Evolutionary conservation across 1,140 invertebrate species (phyloP).

Genomic region (Apis laboriosa): DNA sequence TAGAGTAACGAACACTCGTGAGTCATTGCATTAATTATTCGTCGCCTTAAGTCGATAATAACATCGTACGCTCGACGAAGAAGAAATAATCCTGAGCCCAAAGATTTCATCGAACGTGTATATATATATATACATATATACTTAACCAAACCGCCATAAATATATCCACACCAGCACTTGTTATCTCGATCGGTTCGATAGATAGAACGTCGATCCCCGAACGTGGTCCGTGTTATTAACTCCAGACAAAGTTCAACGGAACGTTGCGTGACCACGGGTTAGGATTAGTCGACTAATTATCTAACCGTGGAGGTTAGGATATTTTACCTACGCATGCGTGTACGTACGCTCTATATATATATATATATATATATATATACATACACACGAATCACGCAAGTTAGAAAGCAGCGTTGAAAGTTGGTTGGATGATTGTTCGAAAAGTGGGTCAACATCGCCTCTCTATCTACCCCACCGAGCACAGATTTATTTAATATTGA

Average conservation of each 20-base stretch:
- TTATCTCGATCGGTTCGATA: slow-evolving; percentile 31
- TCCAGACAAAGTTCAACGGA: slow-evolving; percentile 38
- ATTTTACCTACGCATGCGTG: slow-evolving; percentile 6
- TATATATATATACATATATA: too few species aligned
- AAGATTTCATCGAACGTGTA: background rate
- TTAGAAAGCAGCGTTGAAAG: slow-evolving; percentile 55
- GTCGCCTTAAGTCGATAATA: background rate
- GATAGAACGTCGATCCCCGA: slow-evolving; percentile 47
- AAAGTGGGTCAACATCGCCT: slow-evolving; percentile 35
- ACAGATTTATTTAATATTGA: slow-evolving; percentile 14
- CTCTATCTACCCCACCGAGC: too few species aligned
- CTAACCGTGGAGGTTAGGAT: slow-evolving; percentile 19
- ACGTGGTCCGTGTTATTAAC: slow-evolving; percentile 39
- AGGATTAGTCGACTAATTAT: slow-evolving; percentile 36
- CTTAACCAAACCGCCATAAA: background rate
- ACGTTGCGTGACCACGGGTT: slow-evolving; percentile 44
- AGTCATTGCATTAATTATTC: slow-evolving; percentile 7
- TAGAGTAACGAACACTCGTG: too few species aligned
- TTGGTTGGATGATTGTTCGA: slow-evolving; percentile 23
- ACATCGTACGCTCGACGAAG: background rate
- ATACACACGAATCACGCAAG: slow-evolving; percentile 51
- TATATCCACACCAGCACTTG: background rate
- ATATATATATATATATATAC: too few species aligned
- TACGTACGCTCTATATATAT: background rate
- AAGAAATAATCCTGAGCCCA: background rate